phyloP scores from a whole-genome alignment of 2,113 vertebrate species.

The Ophiodon elongatus region DNA sequence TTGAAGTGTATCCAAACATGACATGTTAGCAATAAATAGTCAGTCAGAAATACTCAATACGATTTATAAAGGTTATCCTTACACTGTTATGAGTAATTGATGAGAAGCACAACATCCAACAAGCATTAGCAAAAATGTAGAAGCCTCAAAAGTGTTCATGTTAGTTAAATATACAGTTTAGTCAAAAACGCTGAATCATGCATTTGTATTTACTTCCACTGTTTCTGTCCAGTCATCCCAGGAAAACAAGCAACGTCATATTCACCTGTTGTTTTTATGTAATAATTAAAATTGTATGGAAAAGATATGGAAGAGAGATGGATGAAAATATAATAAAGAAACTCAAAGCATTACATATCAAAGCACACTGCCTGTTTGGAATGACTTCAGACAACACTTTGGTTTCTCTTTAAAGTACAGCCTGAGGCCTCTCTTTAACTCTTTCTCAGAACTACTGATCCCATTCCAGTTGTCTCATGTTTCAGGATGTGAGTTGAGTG shows the following conservation, averaged over 20 bases:
- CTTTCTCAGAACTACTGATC: conserved; percentile 56
- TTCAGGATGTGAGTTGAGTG: conserved; percentile 43
- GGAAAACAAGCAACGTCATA: background rate
- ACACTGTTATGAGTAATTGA: conserved; percentile 3
- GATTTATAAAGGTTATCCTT: conserved; percentile 14
- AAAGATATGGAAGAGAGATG: conserved; percentile 14
- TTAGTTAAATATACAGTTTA: background rate
- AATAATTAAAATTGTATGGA: conserved; percentile 11
- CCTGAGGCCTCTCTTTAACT: conserved; percentile 62
- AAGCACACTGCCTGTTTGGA: conserved; percentile 61
- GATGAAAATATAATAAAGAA: conserved; percentile 40
- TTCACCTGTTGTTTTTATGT: background rate
- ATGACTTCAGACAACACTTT: conserved; percentile 65
- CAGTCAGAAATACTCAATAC: conserved; percentile 2
- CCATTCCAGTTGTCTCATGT: conserved; percentile 50
- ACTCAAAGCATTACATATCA: conserved; percentile 55
- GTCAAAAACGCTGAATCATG: conserved; percentile 18
- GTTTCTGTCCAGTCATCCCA: background rate
- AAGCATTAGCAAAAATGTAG: background rate
- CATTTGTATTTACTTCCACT: background rate
- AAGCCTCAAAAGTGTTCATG: background rate
- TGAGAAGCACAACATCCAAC: background rate
- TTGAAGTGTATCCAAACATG: conserved; percentile 23
- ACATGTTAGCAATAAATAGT: conserved; percentile 4
- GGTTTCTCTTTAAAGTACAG: conserved; percentile 63